phyloP scores from a whole-genome alignment of 2,113 vertebrate genomes.

The Chrysemys picta region DNA sequence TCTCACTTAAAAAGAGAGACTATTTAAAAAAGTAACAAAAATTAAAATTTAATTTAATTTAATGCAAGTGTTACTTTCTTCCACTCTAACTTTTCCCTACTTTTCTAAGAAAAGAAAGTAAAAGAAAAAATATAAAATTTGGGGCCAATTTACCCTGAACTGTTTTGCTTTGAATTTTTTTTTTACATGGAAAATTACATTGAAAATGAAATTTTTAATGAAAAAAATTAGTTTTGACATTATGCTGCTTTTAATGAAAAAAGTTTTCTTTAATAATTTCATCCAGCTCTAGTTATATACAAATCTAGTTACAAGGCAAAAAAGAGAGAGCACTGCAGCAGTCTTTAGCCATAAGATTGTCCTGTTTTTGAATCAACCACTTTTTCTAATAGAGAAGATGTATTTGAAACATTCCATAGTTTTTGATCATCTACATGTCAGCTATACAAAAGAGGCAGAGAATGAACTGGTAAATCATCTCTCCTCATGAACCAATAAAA shows the following conservation, averaged over 20 bases:
- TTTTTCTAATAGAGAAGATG: too few species aligned
- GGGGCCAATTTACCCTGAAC: background rate
- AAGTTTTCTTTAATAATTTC: background rate
- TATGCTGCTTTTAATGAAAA: background rate
- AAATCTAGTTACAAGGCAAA: background rate
- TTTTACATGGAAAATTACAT: background rate
- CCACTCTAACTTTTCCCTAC: background rate
- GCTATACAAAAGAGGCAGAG: background rate
- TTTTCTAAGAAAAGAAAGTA: background rate
- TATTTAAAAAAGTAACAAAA: background rate
- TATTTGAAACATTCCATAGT: background rate
- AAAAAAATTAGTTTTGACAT: background rate
- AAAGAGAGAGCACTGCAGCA: background rate
- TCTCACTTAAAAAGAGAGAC: background rate
- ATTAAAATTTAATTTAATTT: too few species aligned
- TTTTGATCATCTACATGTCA: background rate
- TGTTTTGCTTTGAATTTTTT: background rate
- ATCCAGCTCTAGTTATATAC: background rate
- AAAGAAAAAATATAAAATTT: background rate
- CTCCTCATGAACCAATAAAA: background rate
- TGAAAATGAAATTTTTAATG: background rate
- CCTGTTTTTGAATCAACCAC: too few species aligned
- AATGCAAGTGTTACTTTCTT: too few species aligned
- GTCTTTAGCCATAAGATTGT: background rate
- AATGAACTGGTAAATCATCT: background rate